Base-by-base conservation (phyloP, 2,797 vertebrate species). In the Spinibarbus caldwelli region DNA sequence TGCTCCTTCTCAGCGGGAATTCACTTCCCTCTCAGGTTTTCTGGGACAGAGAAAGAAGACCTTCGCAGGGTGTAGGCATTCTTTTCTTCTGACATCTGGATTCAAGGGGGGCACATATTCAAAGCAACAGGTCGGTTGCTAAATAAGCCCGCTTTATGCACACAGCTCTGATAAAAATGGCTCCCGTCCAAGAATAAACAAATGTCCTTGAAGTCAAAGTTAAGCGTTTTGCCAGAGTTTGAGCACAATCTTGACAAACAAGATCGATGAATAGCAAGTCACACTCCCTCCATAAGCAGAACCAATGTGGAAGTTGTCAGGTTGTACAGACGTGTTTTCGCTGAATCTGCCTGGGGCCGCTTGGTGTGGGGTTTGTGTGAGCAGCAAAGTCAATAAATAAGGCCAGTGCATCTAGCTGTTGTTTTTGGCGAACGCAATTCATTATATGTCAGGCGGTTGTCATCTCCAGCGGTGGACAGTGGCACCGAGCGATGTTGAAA, bases 1-100 rank as follows among this genome's bases (percentile, higher is more conserved):
- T 92, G 90, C 90, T 83, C 45, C 11, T 62, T 59, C 75, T 89
- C 86, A 82, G 90, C 77, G 88, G 90, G 91, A 91, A 93, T 91
- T 91, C 90, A 86, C 88, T 82, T 90, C 90, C 92, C 89, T 91
- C 89, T 92, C 90, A 84, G 82, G 85, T 76, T 86, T 88, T 87
- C 83, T 67, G 72, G 80, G 83, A 86, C 87, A 77, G 80, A 85
- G 85, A 79, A 84, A 80, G 59, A 83, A 78, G 87, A 88, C 82
- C 80, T 86, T 71, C 26, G 57, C 75, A 71, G 76, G 82, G 43
- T 82, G 78, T 66, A 67, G 62, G 66, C 78, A 86, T 78, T 80
- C 67, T 84, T 84, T 81, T 80, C 75, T 86, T 83, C 86, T 86
- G 82, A 87, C 82, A 85, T 82, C 72, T 87, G 86, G 78, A 85